Evolutionary conservation across 2,888 invertebrate genomes (phyloP).

Genomic region (Drosophila subquinaria): DNA sequence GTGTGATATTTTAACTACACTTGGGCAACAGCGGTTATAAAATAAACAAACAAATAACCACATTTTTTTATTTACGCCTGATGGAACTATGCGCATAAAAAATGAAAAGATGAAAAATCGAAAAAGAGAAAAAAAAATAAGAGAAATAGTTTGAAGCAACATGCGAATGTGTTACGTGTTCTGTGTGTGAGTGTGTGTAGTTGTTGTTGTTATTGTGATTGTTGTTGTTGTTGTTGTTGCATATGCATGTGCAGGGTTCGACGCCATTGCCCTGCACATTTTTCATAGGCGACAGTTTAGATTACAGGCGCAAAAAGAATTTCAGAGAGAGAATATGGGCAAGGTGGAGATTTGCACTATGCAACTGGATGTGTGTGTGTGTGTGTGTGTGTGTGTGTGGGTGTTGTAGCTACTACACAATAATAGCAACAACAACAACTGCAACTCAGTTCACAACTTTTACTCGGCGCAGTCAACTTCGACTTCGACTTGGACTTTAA

Average conservation of each 20-base stretch:
- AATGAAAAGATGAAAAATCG: constrained; percentile 12
- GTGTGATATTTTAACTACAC: constrained; percentile 44
- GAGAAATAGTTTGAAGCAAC: constrained; percentile 1
- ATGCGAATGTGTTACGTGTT: constrained; percentile 7
- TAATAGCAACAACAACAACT: constrained; percentile 6
- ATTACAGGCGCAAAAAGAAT: constrained; percentile 58
- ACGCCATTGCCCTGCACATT: constrained; percentile 77
- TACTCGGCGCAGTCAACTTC: constrained; percentile 29
- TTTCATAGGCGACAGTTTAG: constrained; percentile 81
- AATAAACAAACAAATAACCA: constrained; percentile 28
- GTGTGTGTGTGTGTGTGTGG: constrained; percentile 20
- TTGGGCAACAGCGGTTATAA: constrained; percentile 19
- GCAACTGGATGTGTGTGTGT: constrained; percentile 1
- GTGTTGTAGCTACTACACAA: constrained; percentile 44
- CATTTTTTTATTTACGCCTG: constrained; percentile 8
- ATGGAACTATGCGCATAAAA: constrained; percentile 22
- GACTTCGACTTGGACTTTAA: constrained; percentile 44
- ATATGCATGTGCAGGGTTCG: constrained; percentile 42
- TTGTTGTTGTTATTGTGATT: background rate
- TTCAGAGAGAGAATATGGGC: constrained; percentile 24
- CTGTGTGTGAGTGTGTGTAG: background rate
- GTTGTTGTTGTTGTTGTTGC: constrained; percentile 25
- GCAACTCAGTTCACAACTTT: constrained; percentile 34
- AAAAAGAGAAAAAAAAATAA: background rate
- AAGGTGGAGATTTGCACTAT: constrained; percentile 45